phyloP scores from a whole-genome alignment of 2,797 vertebrate genomes.

The Sebastes cheni region DNA sequence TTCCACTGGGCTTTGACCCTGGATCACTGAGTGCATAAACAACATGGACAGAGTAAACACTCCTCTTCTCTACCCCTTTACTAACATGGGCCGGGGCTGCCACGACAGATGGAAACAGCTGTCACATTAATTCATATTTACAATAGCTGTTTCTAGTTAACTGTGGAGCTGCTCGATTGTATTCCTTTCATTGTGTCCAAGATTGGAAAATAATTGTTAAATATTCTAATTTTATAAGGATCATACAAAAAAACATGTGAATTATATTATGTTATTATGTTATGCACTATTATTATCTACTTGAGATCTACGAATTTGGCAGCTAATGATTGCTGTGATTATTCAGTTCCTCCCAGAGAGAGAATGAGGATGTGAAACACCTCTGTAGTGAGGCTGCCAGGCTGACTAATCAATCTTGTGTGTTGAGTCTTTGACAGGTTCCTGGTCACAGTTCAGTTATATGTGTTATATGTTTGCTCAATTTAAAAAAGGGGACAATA shows the following conservation, averaged over 20 bases:
- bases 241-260: no score
- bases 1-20: background rate
- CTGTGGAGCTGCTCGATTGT: no score
- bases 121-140: background rate
- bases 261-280: no score
- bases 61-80: background rate
- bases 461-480: background rate
- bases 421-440: background rate
- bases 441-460: background rate
- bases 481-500: background rate
- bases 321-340: background rate
- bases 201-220: no score
- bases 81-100: background rate
- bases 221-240: no score
- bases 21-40: background rate
- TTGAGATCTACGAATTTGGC: background rate
- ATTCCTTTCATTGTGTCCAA: no score
- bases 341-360: background rate
- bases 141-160: no score
- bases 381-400: background rate
- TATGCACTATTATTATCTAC: background rate
- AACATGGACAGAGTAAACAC: background rate
- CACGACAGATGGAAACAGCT: background rate
- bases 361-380: constrained; percentile 61
- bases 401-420: background rate